phyloP scores from a whole-genome alignment of 2,113 vertebrate genomes.

The Petroica traversi region DNA sequence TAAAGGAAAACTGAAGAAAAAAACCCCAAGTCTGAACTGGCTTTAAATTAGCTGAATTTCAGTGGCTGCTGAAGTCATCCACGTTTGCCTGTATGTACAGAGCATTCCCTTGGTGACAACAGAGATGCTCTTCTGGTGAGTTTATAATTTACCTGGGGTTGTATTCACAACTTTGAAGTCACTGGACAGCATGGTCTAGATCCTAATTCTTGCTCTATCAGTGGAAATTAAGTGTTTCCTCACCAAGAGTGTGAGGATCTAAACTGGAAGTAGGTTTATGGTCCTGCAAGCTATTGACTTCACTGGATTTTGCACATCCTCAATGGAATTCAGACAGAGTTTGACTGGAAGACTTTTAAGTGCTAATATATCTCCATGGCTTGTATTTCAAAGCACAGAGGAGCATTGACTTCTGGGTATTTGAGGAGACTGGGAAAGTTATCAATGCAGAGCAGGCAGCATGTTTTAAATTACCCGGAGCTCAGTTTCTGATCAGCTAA shows the following conservation, averaged over 20 bases:
- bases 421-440: slow-evolving; percentile 12
- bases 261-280: background rate
- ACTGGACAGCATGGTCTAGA: background rate
- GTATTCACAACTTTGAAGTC: background rate
- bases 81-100: background rate
- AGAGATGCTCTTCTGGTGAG: background rate
- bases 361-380: background rate
- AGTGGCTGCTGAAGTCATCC: background rate
- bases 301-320: background rate
- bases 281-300: background rate
- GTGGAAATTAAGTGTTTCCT: background rate
- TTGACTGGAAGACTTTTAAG: slow-evolving; percentile 33
- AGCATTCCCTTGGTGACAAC: background rate
- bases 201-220: background rate
- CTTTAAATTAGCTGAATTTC: slow-evolving; percentile 1
- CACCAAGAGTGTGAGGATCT: background rate
- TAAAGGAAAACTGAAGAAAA: background rate
- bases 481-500: slow-evolving; percentile 42
- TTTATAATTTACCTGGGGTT: background rate
- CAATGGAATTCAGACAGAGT: background rate
- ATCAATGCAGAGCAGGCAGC: slow-evolving; percentile 49
- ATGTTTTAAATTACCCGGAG: slow-evolving; percentile 8
- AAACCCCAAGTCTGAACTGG: background rate
- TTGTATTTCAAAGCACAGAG: slow-evolving; percentile 41
- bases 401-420: slow-evolving; percentile 3